Base-by-base conservation (phyloP, 37 sponge, comb jelly and placozoan species). In the Ianthella basta region DNA sequence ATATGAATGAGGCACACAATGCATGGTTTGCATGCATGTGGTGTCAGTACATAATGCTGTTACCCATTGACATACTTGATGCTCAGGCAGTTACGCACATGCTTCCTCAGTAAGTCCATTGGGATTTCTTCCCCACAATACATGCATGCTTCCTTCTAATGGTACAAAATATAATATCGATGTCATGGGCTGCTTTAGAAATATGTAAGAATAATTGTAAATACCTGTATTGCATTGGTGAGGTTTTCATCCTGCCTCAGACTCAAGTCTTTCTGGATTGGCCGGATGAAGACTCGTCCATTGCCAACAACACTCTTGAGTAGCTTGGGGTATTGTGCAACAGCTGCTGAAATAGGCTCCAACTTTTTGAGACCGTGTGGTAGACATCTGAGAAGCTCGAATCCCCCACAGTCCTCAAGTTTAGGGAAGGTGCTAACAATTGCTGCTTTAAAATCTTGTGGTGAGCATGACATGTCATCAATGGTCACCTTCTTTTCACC, bases 191-290 rank as follows among this genome's bases (percentile, higher is more conserved):
- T 29, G 37, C 37, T 18, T 5, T 70, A 35, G 12, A 6, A n/a
- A 19, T 34, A 6, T 29, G 34, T 18, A 35, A 3, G 3, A 0
- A 75, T 41, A 41, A 18, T 41, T 8, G 25, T 40, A 41, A 1
- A 36, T 23, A 75, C 78, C 78, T 75, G 38, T n/a, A 36, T 50
- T 36, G 32, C 54, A 41, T 4, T 20, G n/a, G n/a, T n/a, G 1
- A 75, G 78, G 4, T 41, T 50, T 23, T 12, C 40, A 4, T 75
- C 78, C 44, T 5, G 6, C 15, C 40, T 14, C 4, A 27, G 64
- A 12, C n/a, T n/a, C 44, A 88, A 18, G 40, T 88, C 79, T 59
- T 21, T 55, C 61, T 88, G 88, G 29, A 83, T 74, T 16, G 88
- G 88, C 2, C 88, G 44, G 1, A 88, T 74, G 73, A 34, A 88